A percentile compares a stretch with the other conserved stretches of the same genome.
phyloP scores from a whole-genome alignment of 2,797 vertebrate species.

The Spizella passerina region DNA sequence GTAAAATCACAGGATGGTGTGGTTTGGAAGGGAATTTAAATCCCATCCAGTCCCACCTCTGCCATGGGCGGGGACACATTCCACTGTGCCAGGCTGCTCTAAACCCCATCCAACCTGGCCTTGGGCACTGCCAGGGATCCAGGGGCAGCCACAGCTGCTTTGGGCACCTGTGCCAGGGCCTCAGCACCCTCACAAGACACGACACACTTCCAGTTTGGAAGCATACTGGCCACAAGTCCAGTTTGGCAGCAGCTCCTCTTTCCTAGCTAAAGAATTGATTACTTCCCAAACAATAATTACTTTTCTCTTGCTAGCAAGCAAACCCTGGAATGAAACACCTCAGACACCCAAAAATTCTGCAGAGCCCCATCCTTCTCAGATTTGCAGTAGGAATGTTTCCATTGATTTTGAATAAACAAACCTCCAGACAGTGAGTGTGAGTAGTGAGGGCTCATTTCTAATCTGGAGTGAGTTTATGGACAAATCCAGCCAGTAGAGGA shows the following conservation, averaged over 20 bases:
- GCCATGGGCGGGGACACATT: background rate
- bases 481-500: background rate
- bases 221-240: background rate
- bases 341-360: background rate
- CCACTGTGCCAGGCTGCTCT: fast-evolving
- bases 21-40: background rate
- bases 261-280: background rate
- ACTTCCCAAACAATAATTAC: background rate
- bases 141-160: background rate
- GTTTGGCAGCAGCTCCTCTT: background rate
- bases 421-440: background rate
- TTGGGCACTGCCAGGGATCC: background rate
- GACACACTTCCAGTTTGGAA: background rate
- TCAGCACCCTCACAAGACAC: background rate
- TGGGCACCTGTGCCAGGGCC: background rate
- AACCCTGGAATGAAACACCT: background rate
- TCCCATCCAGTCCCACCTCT: fast-evolving
- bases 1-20: background rate
- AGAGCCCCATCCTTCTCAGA: background rate
- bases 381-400: background rate
- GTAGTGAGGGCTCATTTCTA: background rate
- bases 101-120: fast-evolving
- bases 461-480: background rate
- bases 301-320: background rate
- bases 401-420: background rate